A percentile compares a stretch with the other conserved stretches of the same genome.
phyloP scores from a whole-genome alignment of 1,140 invertebrate genomes.

The Palaemon carinicauda region DNA sequence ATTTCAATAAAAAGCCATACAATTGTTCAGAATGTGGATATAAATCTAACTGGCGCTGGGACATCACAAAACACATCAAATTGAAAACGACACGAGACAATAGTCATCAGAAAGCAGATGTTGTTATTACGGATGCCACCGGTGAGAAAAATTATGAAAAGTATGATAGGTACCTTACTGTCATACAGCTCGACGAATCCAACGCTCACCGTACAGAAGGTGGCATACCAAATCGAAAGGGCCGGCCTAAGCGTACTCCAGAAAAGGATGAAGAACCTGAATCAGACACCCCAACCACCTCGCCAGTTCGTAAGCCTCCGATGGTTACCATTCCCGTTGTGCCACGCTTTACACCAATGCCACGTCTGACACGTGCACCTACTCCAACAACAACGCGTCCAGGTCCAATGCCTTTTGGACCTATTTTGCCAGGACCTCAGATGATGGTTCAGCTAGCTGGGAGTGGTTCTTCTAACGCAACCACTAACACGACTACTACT shows the following conservation, averaged over 20 bases:
- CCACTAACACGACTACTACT: no score
- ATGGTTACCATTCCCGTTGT: slow-evolving; percentile 38
- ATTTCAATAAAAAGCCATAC: slow-evolving; percentile 91
- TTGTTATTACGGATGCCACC: slow-evolving; percentile 90
- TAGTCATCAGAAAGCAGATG: slow-evolving; percentile 77
- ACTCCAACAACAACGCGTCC: slow-evolving; percentile 19
- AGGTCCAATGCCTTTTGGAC: slow-evolving; percentile 55
- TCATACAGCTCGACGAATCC: slow-evolving; percentile 70
- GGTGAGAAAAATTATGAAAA: slow-evolving; percentile 90
- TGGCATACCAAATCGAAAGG: slow-evolving; percentile 53
- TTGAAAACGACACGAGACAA: slow-evolving; percentile 84
- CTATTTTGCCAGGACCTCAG: slow-evolving; percentile 49
- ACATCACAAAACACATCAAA: slow-evolving; percentile 94
- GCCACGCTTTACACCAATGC: slow-evolving; percentile 30
- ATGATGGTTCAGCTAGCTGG: slow-evolving; percentile 53
- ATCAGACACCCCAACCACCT: slow-evolving; percentile 18
- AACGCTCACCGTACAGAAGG: slow-evolving; percentile 55
- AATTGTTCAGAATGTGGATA: slow-evolving; percentile 93
- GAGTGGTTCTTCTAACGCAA: slow-evolving; percentile 10
- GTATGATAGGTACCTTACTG: slow-evolving; percentile 86
- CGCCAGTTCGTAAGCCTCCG: slow-evolving; percentile 48
- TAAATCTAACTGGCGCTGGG: slow-evolving; percentile 81
- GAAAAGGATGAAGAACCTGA: slow-evolving; percentile 41
- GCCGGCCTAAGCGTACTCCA: slow-evolving; percentile 50
- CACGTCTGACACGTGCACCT: slow-evolving; percentile 37